Evolutionary conservation across 2,888 invertebrate genomes (phyloP), one percentile per base, ranked within the genome.

Genomic region (Nemotelus pantherinus): DNA sequence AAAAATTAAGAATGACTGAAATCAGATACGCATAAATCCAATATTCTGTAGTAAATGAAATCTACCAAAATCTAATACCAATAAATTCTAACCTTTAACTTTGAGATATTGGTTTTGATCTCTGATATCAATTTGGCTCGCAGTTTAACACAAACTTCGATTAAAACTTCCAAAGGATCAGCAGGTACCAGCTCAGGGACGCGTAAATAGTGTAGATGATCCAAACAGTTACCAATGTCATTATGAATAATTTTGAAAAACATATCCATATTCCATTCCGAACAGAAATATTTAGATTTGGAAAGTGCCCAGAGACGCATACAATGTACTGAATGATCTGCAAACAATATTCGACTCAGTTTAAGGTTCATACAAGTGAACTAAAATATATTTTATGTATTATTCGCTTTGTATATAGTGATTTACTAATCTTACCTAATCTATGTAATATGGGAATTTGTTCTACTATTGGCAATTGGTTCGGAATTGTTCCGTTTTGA

Each of bases 271-370:
- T 91, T 90, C 95, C 95, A 95, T 72, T 89, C 88, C 80, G 93
- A 93, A 6, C 93, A 93, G 10, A 94, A 87, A 76, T 91, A 89
- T 78, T 93, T 91, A 0, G 93, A 92, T 85, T 93, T 93, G 41
- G 91, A 91, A 65, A 91, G 87, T 58, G 93, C 92, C 95, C 95
- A 95, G 5, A 94, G 87, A 53, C 94, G 89, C 84, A 92, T 93
- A 0, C 93, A 93, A 84, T 95, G 95, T 58, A 94, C 90, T 0
- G 94, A 93, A 83, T 94, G 94, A 88, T 94, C 94, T 93, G 84
- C 78, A 82, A 83, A 71, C 39, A 43, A 4, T 57, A 41, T 50
- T 72, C 57, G 25, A 25, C 25, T 25, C 25, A 25, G 25, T 25
- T 25, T 25, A 25, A 25, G 25, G 25, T 25, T 25, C 25, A 25